Base-by-base conservation (phyloP, 2,113 vertebrate species). In the Nothocercus julius region DNA sequence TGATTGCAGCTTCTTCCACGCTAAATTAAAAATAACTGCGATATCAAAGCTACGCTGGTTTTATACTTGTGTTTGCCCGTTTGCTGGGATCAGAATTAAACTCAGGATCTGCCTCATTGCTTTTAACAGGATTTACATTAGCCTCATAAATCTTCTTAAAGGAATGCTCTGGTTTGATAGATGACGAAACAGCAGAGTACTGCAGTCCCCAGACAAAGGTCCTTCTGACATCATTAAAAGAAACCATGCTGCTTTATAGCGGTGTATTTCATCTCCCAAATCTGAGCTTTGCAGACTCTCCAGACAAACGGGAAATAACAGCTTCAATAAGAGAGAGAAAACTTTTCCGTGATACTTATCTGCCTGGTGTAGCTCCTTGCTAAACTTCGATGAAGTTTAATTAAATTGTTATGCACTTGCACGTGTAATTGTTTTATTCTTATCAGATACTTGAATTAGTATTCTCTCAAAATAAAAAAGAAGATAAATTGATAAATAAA, bases 161-260 rank as follows among this genome's bases (percentile, higher is more conserved):
- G 32, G 14, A 82, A 69, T 28, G 24, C 17, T 74, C 11, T 68
- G 1, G 1, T 70, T 51, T 49, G 34, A 51, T 34, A 61, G 51
- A 53, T 45, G 40, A 58, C 40, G 30, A 32, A 40, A 70, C 9
- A 28, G 18, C 14, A 7, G 28, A 73, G 36, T 25, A n/a, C 9
- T 13, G 2, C 0, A 0, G 8, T 38, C 30, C 40, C 20, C 20
- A 32, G 34, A 69, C 17, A 20, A 17, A 49, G 38, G 7, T 40
- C 20, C 9, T 78, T 78, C 20, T 17, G 75, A 16, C 24, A 12
- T 40, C 40, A 4, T 49, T 68, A 9, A 20, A 27, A 44, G 49
- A 87, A 69, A 25, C 13, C 47, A 32, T 13, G 13, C 40, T 62
- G 62, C 40, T 70, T 68, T 30, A 42, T 34, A 47, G 27, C 13